Percentiles rank a stretch among this genome's conserved stretches.
These are phyloP conservation scores for Aphrocallistes beatrix DNA, from an alignment of 37 sponge, comb jelly and placozoan genomes.

Conservation along the genomic window DNA sequence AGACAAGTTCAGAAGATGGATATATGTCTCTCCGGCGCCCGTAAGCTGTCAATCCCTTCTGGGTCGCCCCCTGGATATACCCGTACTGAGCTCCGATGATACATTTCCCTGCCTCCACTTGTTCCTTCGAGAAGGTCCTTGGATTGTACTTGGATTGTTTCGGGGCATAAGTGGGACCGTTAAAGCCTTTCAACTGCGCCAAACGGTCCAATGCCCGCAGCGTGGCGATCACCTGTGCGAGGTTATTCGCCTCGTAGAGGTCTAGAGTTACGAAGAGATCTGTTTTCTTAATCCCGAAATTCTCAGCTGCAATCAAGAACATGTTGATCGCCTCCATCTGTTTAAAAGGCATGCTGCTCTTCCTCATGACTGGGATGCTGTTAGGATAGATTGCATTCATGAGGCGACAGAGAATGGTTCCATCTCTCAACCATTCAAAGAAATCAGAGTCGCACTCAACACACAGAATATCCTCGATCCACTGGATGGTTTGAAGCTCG, in stretches of 20 bases:
- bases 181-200: not conserved
- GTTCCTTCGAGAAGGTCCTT: not conserved
- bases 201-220: not conserved
- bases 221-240: not conserved
- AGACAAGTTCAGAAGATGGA: too few species aligned
- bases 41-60: slow-evolving; percentile 45
- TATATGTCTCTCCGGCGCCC: slow-evolving; percentile 35
- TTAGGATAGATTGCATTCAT: not conserved
- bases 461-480: not conserved
- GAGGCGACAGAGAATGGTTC: not conserved
- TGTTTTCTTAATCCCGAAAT: not conserved
- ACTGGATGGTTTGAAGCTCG: not conserved
- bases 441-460: not conserved
- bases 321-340: not conserved
- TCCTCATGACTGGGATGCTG: not conserved
- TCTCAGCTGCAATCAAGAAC: not conserved
- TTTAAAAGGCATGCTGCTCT: not conserved
- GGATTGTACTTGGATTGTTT: not conserved
- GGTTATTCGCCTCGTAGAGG: not conserved
- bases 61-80: slow-evolving; percentile 19
- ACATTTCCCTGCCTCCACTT: not conserved
- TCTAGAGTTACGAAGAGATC: not conserved
- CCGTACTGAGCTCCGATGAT: not conserved
- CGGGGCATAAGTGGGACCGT: not conserved
- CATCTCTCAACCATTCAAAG: not conserved